Evolutionary conservation across 2,888 invertebrate genomes (phyloP).

Genomic region (Pyrgus malvae): DNA sequence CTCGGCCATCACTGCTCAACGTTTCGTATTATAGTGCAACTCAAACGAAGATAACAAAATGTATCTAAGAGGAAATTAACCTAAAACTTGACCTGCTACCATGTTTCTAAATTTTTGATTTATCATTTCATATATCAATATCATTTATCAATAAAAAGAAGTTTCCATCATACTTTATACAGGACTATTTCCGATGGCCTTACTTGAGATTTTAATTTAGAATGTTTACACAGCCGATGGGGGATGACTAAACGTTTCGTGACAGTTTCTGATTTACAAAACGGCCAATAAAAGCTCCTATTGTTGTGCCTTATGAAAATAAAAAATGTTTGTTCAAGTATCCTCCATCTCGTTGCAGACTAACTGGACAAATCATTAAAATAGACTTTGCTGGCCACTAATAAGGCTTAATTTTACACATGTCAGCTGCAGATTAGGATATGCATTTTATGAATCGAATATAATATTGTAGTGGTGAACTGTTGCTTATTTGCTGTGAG

Average conservation of each 20-base stretch:
- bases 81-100: too few species aligned
- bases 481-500: constrained; percentile 47
- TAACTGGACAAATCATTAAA: neutral
- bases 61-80: too few species aligned
- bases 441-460: constrained; percentile 40
- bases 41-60: too few species aligned
- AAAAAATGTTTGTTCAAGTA: constrained; percentile 56
- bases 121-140: too few species aligned
- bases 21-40: too few species aligned
- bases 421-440: neutral
- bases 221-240: constrained; percentile 71
- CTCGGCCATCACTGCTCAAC: too few species aligned
- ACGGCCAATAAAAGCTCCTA: constrained; percentile 70
- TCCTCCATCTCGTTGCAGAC: constrained; percentile 25
- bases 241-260: constrained; percentile 64
- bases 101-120: too few species aligned
- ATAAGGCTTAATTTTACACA: neutral
- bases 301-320: constrained; percentile 64
- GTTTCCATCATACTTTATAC: neutral
- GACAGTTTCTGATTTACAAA: constrained; percentile 71
- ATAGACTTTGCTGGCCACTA: neutral
- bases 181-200: constrained; percentile 19
- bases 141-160: neutral
- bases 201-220: constrained; percentile 34
- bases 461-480: constrained; percentile 42